phyloP scores from a whole-genome alignment of 2,888 invertebrate species.

The Ennomos fuscantarius region DNA sequence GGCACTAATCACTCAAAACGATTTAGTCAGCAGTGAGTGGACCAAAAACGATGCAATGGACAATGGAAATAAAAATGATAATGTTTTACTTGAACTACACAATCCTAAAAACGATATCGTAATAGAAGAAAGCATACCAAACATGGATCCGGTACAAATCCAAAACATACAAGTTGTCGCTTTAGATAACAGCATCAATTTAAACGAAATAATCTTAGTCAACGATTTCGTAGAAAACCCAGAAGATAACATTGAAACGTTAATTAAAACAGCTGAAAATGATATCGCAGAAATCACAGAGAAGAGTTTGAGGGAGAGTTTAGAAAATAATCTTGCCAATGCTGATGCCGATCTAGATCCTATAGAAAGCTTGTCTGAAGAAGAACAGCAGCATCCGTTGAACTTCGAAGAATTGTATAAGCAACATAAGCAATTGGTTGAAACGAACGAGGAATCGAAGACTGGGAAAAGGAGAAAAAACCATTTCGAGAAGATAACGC shows the following conservation, averaged over 20 bases:
- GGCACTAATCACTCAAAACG: conserved; percentile 21
- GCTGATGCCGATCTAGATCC: neutral
- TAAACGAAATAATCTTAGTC: no score
- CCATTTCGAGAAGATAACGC: conserved; percentile 56
- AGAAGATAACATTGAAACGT: no score
- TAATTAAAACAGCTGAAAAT: no score
- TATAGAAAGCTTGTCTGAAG: no score
- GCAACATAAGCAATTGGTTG: conserved; percentile 18
- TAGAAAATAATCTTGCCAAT: no score
- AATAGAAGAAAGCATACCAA: conserved; percentile 1
- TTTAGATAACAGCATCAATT: no score
- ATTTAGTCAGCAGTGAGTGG: conserved; percentile 23
- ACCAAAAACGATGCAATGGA: conserved; percentile 8
- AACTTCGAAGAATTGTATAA: conserved; percentile 4
- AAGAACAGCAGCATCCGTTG: no score
- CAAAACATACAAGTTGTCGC: conserved; percentile 2
- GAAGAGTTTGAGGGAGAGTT: no score
- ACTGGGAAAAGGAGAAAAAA: conserved; percentile 46
- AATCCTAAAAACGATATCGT: conserved; percentile 8
- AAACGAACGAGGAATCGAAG: conserved; percentile 6
- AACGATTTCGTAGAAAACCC: no score
- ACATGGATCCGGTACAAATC: neutral
- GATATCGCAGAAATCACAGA: no score
- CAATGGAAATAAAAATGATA: conserved; percentile 1
- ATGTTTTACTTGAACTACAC: conserved; percentile 14